Percentiles rank a stretch among this genome's conserved stretches.
Conservation (phyloP, 2,797 vertebrate species). For the Sebastes taczanowskii region DNA sequence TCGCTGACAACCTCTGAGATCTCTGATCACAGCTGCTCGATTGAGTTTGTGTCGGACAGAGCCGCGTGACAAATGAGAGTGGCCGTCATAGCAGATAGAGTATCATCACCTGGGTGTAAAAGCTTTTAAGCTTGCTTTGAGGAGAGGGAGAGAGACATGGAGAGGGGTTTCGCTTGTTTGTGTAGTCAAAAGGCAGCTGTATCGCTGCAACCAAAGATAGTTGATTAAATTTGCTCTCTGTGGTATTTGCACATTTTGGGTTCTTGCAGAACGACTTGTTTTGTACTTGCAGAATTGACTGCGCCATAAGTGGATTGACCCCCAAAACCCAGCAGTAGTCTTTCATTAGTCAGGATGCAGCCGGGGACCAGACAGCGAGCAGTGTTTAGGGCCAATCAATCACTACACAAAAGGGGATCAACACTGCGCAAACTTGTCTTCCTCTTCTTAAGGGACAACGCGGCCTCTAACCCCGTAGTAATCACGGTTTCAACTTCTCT, state of each 20-base stretch:
- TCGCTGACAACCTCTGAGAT: conserved; percentile 62
- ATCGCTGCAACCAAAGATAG: conserved; percentile 54
- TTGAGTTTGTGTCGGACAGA: conserved; percentile 69
- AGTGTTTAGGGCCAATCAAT: conserved; percentile 62
- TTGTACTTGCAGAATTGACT: conserved; percentile 65
- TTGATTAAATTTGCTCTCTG: conserved; percentile 67
- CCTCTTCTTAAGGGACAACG: conserved; percentile 40
- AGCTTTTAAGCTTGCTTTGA: conserved; percentile 53
- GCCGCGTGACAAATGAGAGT: conserved; percentile 68
- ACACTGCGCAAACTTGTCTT: conserved; percentile 51
- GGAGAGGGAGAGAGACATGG: conserved; percentile 6
- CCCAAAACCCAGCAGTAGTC: conserved; percentile 69
- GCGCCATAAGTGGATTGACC: conserved; percentile 74
- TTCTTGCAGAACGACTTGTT: conserved; percentile 64
- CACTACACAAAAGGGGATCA: conserved; percentile 56
- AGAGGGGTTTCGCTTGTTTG: conserved; percentile 44
- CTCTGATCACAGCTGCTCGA: conserved; percentile 71
- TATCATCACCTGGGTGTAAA: conserved; percentile 70
- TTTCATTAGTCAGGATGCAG: conserved; percentile 73
- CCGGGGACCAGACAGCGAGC: conserved; percentile 58
- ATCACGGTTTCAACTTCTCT: conserved; percentile 37
- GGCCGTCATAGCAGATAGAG: conserved; percentile 65
- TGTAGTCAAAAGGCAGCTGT: conserved; percentile 48
- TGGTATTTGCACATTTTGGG: conserved; percentile 68
- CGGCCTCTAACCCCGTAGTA: conserved; percentile 33